Evolutionary conservation across 2,113 vertebrate genomes (phyloP).

Genomic region (Poicephalus gulielmi): DNA sequence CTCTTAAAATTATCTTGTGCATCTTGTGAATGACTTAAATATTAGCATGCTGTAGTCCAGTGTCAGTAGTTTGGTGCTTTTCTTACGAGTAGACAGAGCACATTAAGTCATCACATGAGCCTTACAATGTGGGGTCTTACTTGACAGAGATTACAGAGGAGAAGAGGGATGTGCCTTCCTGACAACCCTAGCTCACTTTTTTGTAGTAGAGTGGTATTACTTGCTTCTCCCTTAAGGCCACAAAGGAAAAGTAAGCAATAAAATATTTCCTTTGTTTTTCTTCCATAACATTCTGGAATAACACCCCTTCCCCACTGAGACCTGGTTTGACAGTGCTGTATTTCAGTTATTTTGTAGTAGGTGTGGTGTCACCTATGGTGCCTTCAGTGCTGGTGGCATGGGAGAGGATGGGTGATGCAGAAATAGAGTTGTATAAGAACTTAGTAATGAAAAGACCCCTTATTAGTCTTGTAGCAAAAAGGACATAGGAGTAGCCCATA

Average conservation of each 20-base stretch:
- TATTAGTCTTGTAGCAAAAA: neutral
- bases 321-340: neutral
- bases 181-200: neutral
- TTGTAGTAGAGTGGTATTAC: neutral
- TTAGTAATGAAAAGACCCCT: neutral
- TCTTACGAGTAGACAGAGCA: neutral
- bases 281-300: neutral
- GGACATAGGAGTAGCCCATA: neutral
- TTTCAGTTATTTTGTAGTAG: neutral
- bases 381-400: neutral
- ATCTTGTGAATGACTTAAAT: neutral
- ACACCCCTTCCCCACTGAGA: neutral
- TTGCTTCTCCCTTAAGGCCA: neutral
- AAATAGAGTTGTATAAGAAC: neutral
- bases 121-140: neutral
- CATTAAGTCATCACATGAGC: neutral
- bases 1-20: neutral
- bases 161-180: neutral
- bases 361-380: rapidly evolving
- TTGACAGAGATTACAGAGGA: neutral
- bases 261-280: neutral
- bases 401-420: neutral
- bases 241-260: neutral
- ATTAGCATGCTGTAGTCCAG: neutral
- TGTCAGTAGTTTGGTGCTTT: neutral